Conservation (phyloP, 2,113 vertebrate species). For the Ancistrus triradiatus region DNA sequence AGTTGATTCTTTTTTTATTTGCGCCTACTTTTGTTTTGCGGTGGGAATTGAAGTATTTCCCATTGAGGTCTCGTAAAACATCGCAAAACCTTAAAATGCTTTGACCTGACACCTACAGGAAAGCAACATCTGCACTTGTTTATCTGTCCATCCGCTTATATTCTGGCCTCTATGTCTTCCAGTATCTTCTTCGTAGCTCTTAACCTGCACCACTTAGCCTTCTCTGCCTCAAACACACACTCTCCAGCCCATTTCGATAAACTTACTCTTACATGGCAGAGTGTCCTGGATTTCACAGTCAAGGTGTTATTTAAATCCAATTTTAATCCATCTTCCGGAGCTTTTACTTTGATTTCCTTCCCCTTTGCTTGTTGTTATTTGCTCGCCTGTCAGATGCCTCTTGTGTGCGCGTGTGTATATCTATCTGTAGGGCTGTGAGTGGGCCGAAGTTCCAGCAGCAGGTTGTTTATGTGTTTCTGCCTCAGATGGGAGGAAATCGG, state of each 20-base stretch:
- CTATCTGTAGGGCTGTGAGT: conserved; percentile 3
- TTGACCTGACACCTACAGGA: too few species aligned
- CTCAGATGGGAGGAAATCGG: conserved; percentile 27
- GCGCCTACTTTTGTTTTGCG: too few species aligned
- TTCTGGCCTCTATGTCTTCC: too few species aligned
- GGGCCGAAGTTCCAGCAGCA: not conserved
- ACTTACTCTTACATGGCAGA: conserved; percentile 33
- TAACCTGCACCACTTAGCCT: conserved; percentile 6
- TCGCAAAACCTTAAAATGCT: too few species aligned
- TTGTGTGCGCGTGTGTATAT: conserved; percentile 11
- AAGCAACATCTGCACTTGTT: too few species aligned
- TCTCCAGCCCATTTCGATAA: conserved; percentile 32
- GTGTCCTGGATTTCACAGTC: conserved; percentile 45
- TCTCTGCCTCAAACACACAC: conserved; percentile 12
- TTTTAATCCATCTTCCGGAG: conserved; percentile 60
- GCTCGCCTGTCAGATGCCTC: conserved; percentile 32
- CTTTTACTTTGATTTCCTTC: conserved; percentile 47
- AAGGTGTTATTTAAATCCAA: conserved; percentile 47
- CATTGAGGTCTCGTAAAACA: too few species aligned
- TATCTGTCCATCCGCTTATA: too few species aligned
- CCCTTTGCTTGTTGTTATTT: conserved; percentile 41
- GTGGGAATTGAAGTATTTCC: too few species aligned
- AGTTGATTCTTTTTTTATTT: too few species aligned
- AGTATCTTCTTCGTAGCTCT: conserved; percentile 7
- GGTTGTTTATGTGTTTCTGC: conserved; percentile 16